phyloP scores from a whole-genome alignment of 2,113 vertebrate species.

The Scomber colias region DNA sequence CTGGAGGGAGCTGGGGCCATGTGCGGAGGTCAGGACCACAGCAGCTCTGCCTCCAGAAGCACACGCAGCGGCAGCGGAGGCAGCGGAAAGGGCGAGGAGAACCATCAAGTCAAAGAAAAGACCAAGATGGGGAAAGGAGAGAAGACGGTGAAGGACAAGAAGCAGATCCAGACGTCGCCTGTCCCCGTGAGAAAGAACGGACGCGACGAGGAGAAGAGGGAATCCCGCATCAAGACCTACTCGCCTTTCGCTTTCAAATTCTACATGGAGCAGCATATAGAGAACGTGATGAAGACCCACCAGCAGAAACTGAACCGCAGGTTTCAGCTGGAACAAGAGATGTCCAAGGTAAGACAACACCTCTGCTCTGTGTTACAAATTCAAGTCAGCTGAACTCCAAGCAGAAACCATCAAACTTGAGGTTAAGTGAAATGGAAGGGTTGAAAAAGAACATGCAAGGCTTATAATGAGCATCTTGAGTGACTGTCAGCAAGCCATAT shows the following conservation, averaged over 20 bases:
- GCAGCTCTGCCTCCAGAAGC: constrained; percentile 39
- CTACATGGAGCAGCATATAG: constrained; percentile 99
- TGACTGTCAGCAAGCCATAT: no score
- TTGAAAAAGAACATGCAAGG: no score
- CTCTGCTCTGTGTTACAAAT: no score
- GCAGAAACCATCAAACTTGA: no score
- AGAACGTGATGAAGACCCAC: constrained; percentile 98
- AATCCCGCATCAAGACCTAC: constrained; percentile 98
- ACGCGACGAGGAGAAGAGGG: constrained; percentile 95
- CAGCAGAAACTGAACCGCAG: constrained; percentile 97
- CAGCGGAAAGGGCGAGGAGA: constrained; percentile 75
- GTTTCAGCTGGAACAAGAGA: constrained; percentile 96
- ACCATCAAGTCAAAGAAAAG: constrained; percentile 86
- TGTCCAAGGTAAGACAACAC: constrained; percentile 91
- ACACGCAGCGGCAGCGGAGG: constrained; percentile 64
- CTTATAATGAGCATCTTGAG: no score
- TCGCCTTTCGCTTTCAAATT: constrained; percentile 98
- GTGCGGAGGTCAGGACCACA: constrained; percentile 71
- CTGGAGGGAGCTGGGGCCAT: constrained; percentile 79
- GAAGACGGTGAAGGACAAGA: constrained; percentile 92
- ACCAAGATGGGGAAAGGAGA: constrained; percentile 88
- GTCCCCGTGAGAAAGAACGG: constrained; percentile 93
- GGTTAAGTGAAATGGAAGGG: no score
- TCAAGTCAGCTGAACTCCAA: no score
- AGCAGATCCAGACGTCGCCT: constrained; percentile 97